Percentiles rank a stretch among this genome's conserved stretches.
Evolutionary conservation across 1,140 invertebrate species (phyloP).

Genomic region (Drosophila willistoni): DNA sequence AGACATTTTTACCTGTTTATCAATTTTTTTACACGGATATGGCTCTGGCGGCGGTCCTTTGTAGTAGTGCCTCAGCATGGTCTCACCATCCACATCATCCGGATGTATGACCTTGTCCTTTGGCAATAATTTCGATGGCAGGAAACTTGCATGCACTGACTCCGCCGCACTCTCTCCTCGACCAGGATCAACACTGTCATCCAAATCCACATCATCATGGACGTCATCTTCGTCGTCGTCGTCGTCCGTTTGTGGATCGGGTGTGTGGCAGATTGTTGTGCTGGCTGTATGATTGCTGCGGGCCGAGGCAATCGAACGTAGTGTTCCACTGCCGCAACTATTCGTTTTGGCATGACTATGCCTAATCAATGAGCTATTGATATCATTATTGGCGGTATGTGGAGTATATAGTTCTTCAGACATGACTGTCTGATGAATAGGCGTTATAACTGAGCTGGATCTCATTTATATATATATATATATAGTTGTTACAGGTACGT

Average conservation of each 20-base stretch:
- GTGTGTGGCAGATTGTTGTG: constrained; percentile 39
- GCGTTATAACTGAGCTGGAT: background rate
- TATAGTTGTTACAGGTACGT: constrained; percentile 26
- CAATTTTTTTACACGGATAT: constrained; percentile 72
- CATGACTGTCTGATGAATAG: background rate
- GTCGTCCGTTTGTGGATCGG: constrained; percentile 2
- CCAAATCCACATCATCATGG: background rate
- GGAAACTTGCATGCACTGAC: constrained; percentile 22
- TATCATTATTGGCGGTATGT: background rate
- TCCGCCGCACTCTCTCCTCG: constrained; percentile 6
- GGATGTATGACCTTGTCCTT: constrained; percentile 22
- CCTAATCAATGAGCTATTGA: background rate
- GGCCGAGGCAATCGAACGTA: constrained; percentile 48
- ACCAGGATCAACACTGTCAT: background rate
- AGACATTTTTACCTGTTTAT: constrained; percentile 75
- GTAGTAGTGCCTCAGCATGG: constrained; percentile 60
- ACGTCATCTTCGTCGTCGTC: background rate
- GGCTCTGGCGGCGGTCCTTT: constrained; percentile 75
- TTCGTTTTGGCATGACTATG: constrained; percentile 4
- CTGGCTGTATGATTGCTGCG: constrained; percentile 47
- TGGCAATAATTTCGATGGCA: constrained; percentile 4
- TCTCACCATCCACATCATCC: constrained; percentile 33
- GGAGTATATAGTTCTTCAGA: background rate
- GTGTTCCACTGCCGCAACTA: constrained; percentile 32
- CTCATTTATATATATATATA: constrained; percentile 27